phyloP scores from a whole-genome alignment of 1,140 invertebrate genomes.

The Ridgeia piscesae region DNA sequence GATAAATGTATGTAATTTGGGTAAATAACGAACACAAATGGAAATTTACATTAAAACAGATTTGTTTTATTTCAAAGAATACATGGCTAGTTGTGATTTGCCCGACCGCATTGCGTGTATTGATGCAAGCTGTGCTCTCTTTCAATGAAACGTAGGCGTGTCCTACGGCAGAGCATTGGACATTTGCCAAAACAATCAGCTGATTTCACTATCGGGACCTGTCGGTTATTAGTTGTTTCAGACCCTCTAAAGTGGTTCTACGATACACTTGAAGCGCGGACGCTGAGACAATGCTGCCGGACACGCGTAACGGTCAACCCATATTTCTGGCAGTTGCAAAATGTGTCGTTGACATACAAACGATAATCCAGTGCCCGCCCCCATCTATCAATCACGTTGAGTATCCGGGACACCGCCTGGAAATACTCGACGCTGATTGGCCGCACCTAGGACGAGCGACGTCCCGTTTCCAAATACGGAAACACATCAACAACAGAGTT shows the following conservation, averaged over 20 bases:
- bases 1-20: neutral
- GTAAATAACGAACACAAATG: neutral
- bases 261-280: neutral
- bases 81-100: neutral
- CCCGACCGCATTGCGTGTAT: neutral
- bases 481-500: neutral
- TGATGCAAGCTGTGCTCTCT: neutral
- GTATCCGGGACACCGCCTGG: neutral
- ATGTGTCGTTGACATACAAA: neutral
- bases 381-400: neutral
- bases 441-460: neutral
- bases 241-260: neutral
- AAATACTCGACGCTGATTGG: neutral
- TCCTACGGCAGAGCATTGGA: neutral
- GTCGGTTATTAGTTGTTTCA: neutral
- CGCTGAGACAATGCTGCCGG: neutral
- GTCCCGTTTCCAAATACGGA: slow-evolving; percentile 3
- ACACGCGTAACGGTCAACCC: neutral
- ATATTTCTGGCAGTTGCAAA: neutral
- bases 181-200: neutral
- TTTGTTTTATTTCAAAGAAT: neutral
- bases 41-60: neutral
- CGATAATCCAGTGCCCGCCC: neutral
- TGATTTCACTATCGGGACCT: neutral
- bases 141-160: slow-evolving; percentile 4